Evolutionary conservation across 2,113 vertebrate species (phyloP).

Genomic region (Hyla sarda): DNA sequence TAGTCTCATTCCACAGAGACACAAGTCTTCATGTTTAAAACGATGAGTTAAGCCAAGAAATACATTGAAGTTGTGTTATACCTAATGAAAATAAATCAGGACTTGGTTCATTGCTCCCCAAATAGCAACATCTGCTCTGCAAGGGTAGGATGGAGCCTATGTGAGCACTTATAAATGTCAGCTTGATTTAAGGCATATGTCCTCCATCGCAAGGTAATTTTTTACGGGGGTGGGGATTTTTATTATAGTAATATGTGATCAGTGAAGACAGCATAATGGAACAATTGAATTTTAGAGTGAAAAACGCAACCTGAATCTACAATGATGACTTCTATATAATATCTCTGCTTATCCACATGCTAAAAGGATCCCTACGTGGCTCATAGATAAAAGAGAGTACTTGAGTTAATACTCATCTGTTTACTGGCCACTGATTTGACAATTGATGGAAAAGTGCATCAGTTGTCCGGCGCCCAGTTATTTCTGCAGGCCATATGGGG

Average conservation of each 20-base stretch:
- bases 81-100: conserved; percentile 16
- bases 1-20: not conserved
- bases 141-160: not conserved
- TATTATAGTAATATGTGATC: not conserved
- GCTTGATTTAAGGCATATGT: not conserved
- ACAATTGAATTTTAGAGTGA: not conserved
- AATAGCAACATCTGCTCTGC: conserved; percentile 19
- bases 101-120: not conserved
- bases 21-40: not conserved
- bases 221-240: not conserved
- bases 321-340: not conserved
- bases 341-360: not conserved
- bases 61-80: conserved; percentile 12
- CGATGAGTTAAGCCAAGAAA: conserved; percentile 4
- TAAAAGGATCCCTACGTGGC: not conserved
- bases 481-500: no score
- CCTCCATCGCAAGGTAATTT: not conserved
- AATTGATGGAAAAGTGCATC: no score
- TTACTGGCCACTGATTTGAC: no score
- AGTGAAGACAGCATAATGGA: not conserved
- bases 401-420: no score
- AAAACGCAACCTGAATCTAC: not conserved
- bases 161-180: not conserved
- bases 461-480: no score
- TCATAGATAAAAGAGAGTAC: not conserved